A percentile compares a stretch with the other conserved stretches of the same genome.
Evolutionary conservation across 2,888 invertebrate species (phyloP).

Genomic region (Encarsia formosa): DNA sequence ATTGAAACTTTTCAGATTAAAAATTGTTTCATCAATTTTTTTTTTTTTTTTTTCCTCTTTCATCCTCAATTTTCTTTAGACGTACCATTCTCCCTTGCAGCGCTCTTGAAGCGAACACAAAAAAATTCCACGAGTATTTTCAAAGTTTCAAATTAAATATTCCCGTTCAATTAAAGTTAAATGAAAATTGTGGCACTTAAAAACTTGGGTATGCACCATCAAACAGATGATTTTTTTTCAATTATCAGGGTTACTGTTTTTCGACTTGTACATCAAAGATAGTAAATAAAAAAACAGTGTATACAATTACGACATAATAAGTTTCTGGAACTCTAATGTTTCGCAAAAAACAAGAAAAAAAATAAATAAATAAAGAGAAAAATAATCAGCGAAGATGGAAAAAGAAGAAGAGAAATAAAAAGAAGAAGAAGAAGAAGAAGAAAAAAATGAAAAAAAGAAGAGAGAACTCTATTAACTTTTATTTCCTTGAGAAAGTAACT

Average conservation of each 20-base stretch:
- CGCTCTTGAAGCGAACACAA: neutral
- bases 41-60: neutral
- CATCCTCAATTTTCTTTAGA: neutral
- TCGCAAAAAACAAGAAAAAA: slow-evolving; percentile 38
- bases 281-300: slow-evolving; percentile 37
- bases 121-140: slow-evolving; percentile 2
- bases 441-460: slow-evolving; percentile 29
- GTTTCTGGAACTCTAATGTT: slow-evolving; percentile 40
- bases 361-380: slow-evolving; percentile 11
- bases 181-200: slow-evolving; percentile 12
- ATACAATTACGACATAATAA: slow-evolving; percentile 50
- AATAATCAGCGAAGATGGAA: slow-evolving; percentile 3
- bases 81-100: slow-evolving; percentile 2
- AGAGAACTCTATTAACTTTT: slow-evolving; percentile 50
- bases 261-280: slow-evolving; percentile 33
- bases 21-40: slow-evolving; percentile 12
- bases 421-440: slow-evolving; percentile 18
- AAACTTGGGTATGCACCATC: too few relatives aligned
- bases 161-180: slow-evolving; percentile 13
- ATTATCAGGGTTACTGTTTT: neutral
- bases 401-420: slow-evolving; percentile 19
- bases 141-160: slow-evolving; percentile 21
- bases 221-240: neutral
- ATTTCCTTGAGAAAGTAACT: slow-evolving; percentile 48
- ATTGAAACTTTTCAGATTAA: slow-evolving; percentile 23